Base-by-base conservation (phyloP, 2,113 vertebrate genomes). In the Sebastes schlegelii region DNA sequence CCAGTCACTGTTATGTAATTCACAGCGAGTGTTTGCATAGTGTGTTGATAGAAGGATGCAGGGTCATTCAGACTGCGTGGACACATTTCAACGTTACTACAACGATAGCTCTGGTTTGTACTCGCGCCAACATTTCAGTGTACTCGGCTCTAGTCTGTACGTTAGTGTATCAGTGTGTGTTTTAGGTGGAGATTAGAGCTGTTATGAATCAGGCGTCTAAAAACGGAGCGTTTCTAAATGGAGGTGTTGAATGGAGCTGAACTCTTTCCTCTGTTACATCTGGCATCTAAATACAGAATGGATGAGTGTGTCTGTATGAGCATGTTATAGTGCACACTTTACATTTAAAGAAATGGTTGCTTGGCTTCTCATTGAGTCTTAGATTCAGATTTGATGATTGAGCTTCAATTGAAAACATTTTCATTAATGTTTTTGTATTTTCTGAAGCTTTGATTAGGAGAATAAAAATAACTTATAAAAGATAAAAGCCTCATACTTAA, bases 1-100 rank as follows among this genome's bases (percentile, higher is more conserved):
- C 57, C 60, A 65, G 45, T 83, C 46, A 55, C 21, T 40, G 71
- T 81, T 86, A 67, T 55, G 68, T 63, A 86, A 85, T 21, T 14
- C 64, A 42, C 12, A 5, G 19, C 2, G 54, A 52, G 48, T 48
- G 17, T 80, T 65, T 83, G 81, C 60, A 23, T 46, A 23, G 46
- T 13, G 45, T 83, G 73, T 55, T 49, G 48, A 67, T 70, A 48
- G 67, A 46, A 48, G 16, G 49, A 21, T 11, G 11, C 57, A 13
- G 42, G 63, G 43, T 69, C 66, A 80, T 23, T 85, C 89, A 80
- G 60, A 76, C 52, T 48, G 52, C 4, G 48, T 71, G 70, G 74
- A 82, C 67, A 42, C 40, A 40, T 17, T 75, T 49, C 23, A 70
- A 23, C 72, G 48, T 48, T 76, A 80, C 68, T 77, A 67, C 74